These are phyloP conservation scores for Apis mellifera DNA, from an alignment of 1,140 invertebrate genomes.

Conservation along the genomic window DNA sequence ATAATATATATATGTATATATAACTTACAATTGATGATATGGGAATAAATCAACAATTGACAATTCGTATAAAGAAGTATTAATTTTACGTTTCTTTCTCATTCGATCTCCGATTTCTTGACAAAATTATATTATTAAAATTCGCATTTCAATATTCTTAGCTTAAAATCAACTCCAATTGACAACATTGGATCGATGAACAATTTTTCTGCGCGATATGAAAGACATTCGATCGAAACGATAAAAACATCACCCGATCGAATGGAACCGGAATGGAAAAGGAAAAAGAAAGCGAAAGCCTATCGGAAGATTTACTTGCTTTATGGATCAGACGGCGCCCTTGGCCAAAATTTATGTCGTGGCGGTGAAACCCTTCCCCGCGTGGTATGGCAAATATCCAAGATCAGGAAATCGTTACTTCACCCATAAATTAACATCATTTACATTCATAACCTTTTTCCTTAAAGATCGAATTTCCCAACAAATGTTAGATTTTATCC, in stretches of 20 bases:
- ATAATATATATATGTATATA: no score
- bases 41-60: background rate
- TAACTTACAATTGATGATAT: background rate
- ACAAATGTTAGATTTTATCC: background rate
- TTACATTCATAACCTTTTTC: slow-evolving; percentile 41
- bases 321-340: slow-evolving; percentile 61
- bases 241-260: slow-evolving; percentile 48
- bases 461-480: slow-evolving; percentile 37
- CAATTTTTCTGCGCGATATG: background rate
- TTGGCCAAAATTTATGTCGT: slow-evolving; percentile 62
- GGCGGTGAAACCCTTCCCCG: slow-evolving; percentile 53
- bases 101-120: background rate
- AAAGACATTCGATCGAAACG: slow-evolving; percentile 29
- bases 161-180: background rate
- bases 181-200: background rate
- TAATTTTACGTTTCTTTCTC: background rate
- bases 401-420: slow-evolving; percentile 63
- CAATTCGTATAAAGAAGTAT: no score
- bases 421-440: slow-evolving; percentile 65
- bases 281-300: slow-evolving; percentile 57
- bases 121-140: background rate
- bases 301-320: slow-evolving; percentile 61
- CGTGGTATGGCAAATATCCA: slow-evolving; percentile 62
- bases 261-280: slow-evolving; percentile 18
- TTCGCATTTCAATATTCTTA: no score